These are phyloP conservation scores for Ceryle rudis DNA, from an alignment of 2,797 vertebrate genomes.

Conservation along the genomic window DNA sequence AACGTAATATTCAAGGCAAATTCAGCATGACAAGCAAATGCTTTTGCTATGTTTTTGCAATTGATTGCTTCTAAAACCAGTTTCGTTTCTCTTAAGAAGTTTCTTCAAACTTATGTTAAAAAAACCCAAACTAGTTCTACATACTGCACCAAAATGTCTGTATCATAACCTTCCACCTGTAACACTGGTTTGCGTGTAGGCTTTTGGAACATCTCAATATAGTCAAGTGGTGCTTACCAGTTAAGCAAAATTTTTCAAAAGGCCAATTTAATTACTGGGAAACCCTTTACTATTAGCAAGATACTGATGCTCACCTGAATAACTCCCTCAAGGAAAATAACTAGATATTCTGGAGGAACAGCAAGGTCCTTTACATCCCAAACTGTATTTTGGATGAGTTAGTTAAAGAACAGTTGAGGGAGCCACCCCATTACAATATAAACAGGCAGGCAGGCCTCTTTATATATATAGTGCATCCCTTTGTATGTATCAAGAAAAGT, in stretches of 20 bases:
- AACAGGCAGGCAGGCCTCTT: not conserved
- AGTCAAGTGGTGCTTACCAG: not conserved
- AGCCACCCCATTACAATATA: not conserved
- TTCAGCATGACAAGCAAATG: not conserved
- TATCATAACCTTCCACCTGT: not conserved
- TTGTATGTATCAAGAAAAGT: not conserved
- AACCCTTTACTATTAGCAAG: not conserved
- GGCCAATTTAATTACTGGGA: not conserved
- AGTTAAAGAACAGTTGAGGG: not conserved
- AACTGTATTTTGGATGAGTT: not conserved
- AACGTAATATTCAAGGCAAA: not conserved
- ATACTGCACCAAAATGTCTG: not conserved
- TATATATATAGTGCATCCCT: not conserved
- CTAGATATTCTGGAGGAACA: not conserved
- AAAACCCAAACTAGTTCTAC: not conserved
- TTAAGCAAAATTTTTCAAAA: not conserved
- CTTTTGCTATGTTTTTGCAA: not conserved
- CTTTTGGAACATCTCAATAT: not conserved
- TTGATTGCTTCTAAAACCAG: not conserved
- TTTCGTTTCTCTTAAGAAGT: not conserved
- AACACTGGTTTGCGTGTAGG: not conserved
- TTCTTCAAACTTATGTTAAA: not conserved
- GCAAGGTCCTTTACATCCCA: not conserved
- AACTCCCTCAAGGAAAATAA: not conserved
- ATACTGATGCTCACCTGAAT: not conserved